A percentile compares a stretch with the other conserved stretches of the same genome.
Conservation (phyloP, 2,797 vertebrate species). For the Ceryle rudis region DNA sequence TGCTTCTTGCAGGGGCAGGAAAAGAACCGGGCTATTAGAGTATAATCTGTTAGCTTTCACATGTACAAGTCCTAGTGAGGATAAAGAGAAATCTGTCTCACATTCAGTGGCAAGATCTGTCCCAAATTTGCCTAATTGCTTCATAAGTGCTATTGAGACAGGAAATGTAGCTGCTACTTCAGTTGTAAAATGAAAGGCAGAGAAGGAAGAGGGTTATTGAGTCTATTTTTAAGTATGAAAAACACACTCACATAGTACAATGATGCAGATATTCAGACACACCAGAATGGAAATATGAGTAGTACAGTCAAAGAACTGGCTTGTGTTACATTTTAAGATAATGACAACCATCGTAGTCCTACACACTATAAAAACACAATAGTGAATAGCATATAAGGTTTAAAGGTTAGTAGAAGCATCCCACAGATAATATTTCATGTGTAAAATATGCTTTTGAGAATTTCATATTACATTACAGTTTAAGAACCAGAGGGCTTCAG, state of each 20-base stretch:
- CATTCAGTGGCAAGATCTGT: constrained; percentile 50
- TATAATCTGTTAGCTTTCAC: constrained; percentile 26
- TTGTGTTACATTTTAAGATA: not conserved
- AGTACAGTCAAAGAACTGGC: not conserved
- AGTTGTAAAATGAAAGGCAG: constrained; percentile 58
- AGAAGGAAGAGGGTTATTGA: constrained; percentile 57
- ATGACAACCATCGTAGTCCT: not conserved
- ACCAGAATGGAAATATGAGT: not conserved
- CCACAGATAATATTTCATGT: not conserved
- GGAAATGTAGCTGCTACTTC: constrained; percentile 58
- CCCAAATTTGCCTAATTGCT: constrained; percentile 63
- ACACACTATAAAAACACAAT: not conserved
- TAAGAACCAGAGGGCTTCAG: not conserved
- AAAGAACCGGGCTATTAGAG: constrained; percentile 8
- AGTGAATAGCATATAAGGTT: not conserved
- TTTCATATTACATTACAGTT: not conserved
- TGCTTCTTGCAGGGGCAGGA: not conserved
- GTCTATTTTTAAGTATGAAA: constrained; percentile 63
- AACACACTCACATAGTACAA: not conserved
- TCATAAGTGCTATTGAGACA: constrained; percentile 48
- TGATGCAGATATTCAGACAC: constrained; percentile 35
- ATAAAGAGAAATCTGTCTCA: constrained; percentile 61
- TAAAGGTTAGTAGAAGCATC: not conserved
- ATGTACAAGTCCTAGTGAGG: not conserved
- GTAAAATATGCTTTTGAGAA: not conserved